These are phyloP conservation scores for Agriotes lineatus DNA, from an alignment of 2,888 invertebrate species.

Conservation along the genomic window DNA sequence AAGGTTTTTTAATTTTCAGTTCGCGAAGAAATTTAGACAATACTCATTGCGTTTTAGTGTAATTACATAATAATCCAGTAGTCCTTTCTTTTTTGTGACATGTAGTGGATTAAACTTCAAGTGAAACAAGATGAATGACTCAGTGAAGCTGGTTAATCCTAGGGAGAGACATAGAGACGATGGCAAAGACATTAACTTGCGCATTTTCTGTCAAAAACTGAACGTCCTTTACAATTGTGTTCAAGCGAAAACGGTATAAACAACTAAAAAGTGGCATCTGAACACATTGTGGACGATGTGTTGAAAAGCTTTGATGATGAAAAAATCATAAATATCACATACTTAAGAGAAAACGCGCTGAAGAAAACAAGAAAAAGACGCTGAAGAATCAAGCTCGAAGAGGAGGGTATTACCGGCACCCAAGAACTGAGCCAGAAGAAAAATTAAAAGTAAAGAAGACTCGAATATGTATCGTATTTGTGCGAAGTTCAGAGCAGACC, in stretches of 20 bases:
- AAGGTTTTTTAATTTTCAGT: no score
- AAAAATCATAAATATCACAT: slow-evolving; percentile 15
- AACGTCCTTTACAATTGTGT: slow-evolving; percentile 10
- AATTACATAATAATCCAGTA: neutral
- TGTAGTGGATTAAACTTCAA: neutral
- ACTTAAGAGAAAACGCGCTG: neutral
- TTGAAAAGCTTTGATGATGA: slow-evolving; percentile 8
- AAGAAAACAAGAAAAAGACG: slow-evolving; percentile 17
- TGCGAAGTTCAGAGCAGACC: slow-evolving; percentile 8
- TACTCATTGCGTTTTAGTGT: neutral
- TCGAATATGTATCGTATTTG: slow-evolving; percentile 14
- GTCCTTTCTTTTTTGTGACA: neutral
- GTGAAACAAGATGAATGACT: slow-evolving; percentile 2
- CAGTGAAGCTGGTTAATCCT: slow-evolving; percentile 15
- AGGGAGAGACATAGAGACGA: neutral
- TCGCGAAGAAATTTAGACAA: neutral
- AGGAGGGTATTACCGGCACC: neutral
- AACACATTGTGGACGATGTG: slow-evolving; percentile 3
- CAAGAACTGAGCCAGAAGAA: slow-evolving; percentile 5
- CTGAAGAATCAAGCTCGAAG: slow-evolving; percentile 2
- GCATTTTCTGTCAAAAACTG: slow-evolving; percentile 7
- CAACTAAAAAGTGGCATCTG: slow-evolving; percentile 7
- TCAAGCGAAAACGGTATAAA: slow-evolving; percentile 5
- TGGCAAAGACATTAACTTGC: slow-evolving; percentile 6
- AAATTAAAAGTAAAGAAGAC: no score